Evolutionary conservation across 2,888 invertebrate genomes (phyloP).

Genomic region (Linnaemya tessellans): DNA sequence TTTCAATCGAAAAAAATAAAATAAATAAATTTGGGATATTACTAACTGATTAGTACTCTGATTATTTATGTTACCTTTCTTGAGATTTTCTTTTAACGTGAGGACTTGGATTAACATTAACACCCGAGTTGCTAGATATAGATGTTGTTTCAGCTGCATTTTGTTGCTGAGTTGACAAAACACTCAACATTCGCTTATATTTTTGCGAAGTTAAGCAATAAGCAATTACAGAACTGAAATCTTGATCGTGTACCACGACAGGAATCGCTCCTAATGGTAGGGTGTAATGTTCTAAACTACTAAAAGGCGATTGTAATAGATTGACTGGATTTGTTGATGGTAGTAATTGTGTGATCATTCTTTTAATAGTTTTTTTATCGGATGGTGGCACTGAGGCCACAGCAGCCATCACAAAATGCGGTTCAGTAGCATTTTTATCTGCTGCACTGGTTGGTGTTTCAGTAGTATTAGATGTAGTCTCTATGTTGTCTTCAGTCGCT

Average conservation of each 20-base stretch:
- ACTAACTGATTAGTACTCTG: background rate
- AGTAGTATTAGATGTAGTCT: constrained; percentile 42
- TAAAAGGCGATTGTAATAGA: constrained; percentile 86
- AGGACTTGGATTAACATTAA: constrained; percentile 78
- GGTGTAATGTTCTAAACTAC: constrained; percentile 88
- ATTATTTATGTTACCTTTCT: constrained; percentile 75
- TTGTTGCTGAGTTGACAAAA: constrained; percentile 74
- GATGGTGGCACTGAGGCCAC: constrained; percentile 66
- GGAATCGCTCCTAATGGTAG: constrained; percentile 86
- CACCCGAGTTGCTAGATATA: constrained; percentile 57
- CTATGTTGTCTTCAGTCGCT: constrained; percentile 43
- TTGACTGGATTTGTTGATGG: constrained; percentile 84
- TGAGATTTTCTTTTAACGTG: constrained; percentile 80
- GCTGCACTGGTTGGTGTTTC: constrained; percentile 29
- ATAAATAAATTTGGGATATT: background rate
- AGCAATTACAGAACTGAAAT: constrained; percentile 93
- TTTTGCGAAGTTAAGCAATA: constrained; percentile 90
- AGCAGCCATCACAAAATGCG: constrained; percentile 69
- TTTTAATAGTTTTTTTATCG: constrained; percentile 87
- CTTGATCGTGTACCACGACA: constrained; percentile 90
- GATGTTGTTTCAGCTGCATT: constrained; percentile 52
- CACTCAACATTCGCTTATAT: constrained; percentile 87
- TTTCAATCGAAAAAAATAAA: constrained; percentile 9
- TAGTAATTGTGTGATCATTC: constrained; percentile 87
- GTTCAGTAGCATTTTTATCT: constrained; percentile 69